These are phyloP conservation scores for Strigamia maritima DNA, from an alignment of 2,888 invertebrate species.

Conservation along the genomic window DNA sequence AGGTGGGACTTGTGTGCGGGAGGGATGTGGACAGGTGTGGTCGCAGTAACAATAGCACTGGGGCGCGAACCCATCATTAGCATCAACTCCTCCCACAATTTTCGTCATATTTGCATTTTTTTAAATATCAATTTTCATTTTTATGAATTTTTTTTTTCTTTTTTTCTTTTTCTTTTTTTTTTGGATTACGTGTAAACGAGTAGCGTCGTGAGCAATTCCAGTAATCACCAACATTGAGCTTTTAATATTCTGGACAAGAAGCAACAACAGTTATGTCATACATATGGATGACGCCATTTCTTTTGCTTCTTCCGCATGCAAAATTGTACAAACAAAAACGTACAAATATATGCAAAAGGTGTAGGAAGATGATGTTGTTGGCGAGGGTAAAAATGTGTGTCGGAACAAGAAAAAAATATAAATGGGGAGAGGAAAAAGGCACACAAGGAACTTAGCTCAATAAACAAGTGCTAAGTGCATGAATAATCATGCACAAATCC, in stretches of 20 bases:
- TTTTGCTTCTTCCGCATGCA: slow-evolving; percentile 6
- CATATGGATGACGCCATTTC: slow-evolving; percentile 26
- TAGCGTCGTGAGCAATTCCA: slow-evolving; percentile 11
- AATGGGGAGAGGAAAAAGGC: not conserved
- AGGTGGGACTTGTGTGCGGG: slow-evolving; percentile 23
- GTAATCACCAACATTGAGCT: slow-evolving; percentile 11
- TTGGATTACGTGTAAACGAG: not conserved
- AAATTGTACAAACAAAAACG: slow-evolving; percentile 20
- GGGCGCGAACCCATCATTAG: slow-evolving; percentile 13
- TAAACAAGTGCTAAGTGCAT: not conserved
- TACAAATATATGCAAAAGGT: slow-evolving; percentile 14
- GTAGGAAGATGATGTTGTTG: not conserved
- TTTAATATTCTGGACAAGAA: slow-evolving; percentile 24
- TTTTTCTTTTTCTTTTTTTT: not conserved
- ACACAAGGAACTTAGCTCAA: not conserved
- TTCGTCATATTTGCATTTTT: not conserved
- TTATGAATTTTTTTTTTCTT: not conserved
- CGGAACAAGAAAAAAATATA: not conserved
- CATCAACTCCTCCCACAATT: not conserved
- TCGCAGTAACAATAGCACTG: slow-evolving; percentile 6
- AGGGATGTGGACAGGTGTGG: slow-evolving; percentile 28
- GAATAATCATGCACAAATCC: not conserved
- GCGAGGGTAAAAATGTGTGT: not conserved
- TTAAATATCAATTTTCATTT: not conserved
- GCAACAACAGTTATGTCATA: not conserved